Conservation (phyloP, 2,797 vertebrate species). For the Gorsachius magnificus region DNA sequence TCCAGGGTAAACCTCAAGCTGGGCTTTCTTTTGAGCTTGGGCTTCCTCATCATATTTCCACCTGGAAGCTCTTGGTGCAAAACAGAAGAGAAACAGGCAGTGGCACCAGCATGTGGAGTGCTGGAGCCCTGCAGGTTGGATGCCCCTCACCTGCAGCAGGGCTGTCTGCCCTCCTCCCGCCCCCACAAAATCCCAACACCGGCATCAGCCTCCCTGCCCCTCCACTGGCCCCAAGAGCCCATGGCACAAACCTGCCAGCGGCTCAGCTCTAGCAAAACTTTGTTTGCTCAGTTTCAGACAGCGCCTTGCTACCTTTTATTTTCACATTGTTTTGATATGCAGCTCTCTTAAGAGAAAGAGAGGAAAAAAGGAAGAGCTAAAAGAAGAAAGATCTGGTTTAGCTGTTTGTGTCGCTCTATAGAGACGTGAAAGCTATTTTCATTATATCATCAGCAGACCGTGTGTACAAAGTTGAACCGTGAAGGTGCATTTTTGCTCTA, state of each 20-base stretch:
- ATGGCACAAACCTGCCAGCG: not conserved
- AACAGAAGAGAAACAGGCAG: not conserved
- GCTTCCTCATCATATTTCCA: not conserved
- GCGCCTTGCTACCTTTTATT: not conserved
- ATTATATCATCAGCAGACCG: not conserved
- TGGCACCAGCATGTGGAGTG: not conserved
- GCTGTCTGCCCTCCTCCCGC: not conserved
- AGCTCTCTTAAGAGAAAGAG: not conserved
- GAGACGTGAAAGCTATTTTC: not conserved
- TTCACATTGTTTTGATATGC: not conserved
- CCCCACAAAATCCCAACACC: accelerated
- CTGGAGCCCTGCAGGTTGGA: not conserved
- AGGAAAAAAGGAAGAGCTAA: not conserved
- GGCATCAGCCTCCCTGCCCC: not conserved
- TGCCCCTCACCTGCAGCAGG: accelerated
- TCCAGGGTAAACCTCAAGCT: not conserved
- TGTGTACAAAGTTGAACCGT: not conserved
- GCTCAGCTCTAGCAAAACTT: not conserved
- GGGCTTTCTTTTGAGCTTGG: not conserved
- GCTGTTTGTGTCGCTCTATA: not conserved
- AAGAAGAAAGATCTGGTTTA: not conserved
- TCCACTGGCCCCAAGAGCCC: not conserved
- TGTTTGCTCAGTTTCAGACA: not conserved
- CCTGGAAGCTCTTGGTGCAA: not conserved
- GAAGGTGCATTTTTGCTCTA: not conserved